Conservation (phyloP, 2,888 invertebrate genomes). For the Megamerina dolium region DNA sequence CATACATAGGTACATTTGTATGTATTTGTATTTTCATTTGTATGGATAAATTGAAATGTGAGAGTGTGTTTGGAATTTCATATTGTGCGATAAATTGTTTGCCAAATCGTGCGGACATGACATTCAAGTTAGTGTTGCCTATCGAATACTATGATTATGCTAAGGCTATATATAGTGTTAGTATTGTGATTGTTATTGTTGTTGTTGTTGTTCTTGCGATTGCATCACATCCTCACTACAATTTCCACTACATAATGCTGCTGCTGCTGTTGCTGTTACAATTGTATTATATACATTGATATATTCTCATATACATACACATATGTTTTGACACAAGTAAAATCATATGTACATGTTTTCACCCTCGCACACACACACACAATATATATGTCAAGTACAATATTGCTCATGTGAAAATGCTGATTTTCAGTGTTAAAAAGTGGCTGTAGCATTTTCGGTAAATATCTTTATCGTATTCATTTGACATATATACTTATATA, state of each 20-base stretch:
- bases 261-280: background rate
- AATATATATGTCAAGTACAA: too few relatives aligned
- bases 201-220: too few relatives aligned
- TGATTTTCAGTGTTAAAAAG: too few relatives aligned
- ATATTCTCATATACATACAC: background rate
- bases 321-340: background rate
- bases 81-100: background rate
- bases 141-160: constrained; percentile 2
- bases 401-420: too few relatives aligned
- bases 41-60: too few relatives aligned
- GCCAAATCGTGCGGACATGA: constrained; percentile 3
- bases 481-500: background rate
- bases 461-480: background rate
- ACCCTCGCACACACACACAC: background rate
- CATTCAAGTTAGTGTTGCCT: constrained; percentile 5
- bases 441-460: background rate
- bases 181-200: too few relatives aligned
- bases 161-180: too few relatives aligned
- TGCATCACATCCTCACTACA: background rate
- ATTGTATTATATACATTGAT: too few relatives aligned
- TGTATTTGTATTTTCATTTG: background rate
- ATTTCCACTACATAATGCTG: background rate
- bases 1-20: background rate
- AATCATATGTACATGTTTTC: background rate
- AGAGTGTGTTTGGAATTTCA: too few relatives aligned